Conservation (phyloP, 2,888 invertebrate genomes). For the Trachelus stipa region DNA sequence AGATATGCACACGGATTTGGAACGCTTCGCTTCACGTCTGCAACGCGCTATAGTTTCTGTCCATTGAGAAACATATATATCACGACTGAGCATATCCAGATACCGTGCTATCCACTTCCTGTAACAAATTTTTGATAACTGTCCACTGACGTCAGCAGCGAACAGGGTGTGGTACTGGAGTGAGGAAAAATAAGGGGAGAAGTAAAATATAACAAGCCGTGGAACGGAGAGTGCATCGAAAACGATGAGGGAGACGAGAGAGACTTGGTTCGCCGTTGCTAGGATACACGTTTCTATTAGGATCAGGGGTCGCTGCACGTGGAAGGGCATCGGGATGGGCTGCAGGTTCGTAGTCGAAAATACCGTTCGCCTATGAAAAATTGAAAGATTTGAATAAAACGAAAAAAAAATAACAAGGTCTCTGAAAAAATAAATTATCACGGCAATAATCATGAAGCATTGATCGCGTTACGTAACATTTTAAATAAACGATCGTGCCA, state of each 20-base stretch:
- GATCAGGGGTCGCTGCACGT: slow-evolving; percentile 5
- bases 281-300: neutral
- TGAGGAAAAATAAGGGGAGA: neutral
- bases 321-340: slow-evolving; percentile 1
- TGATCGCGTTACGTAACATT: neutral
- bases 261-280: slow-evolving; percentile 1
- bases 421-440: neutral
- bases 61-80: neutral
- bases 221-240: slow-evolving; percentile 1
- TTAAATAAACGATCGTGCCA: neutral
- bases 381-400: neutral
- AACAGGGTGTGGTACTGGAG: neutral
- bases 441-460: neutral
- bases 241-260: neutral
- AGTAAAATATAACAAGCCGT: neutral
- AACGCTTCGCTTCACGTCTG: neutral
- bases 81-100: neutral
- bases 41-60: neutral
- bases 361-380: neutral
- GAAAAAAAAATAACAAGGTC: neutral
- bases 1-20: neutral
- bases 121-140: neutral
- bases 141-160: neutral
- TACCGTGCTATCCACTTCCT: neutral
- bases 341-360: neutral